Percentiles rank a stretch among this genome's conserved stretches.
phyloP scores from a whole-genome alignment of 2,888 invertebrate genomes.

The Eulithis prunata region DNA sequence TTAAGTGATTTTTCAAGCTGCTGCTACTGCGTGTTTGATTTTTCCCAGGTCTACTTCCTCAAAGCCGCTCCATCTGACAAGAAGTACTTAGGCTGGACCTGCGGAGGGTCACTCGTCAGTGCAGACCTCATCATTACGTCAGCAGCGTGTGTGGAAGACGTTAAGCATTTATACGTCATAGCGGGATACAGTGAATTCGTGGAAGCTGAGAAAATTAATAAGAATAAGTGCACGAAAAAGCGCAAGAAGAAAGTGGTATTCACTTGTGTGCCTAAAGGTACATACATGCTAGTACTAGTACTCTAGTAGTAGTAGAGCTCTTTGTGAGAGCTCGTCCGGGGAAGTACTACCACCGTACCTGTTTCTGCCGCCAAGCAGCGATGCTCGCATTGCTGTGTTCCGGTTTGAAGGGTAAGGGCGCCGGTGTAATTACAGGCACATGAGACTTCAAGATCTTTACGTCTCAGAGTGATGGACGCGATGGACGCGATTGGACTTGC shows the following conservation, averaged over 20 bases:
- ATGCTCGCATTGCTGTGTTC: too few relatives aligned
- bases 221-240: conserved; percentile 48
- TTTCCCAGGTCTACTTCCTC: conserved; percentile 12
- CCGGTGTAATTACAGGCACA: too few relatives aligned
- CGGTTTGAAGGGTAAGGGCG: too few relatives aligned
- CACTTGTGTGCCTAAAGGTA: conserved; percentile 55
- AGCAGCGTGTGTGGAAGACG: conserved; percentile 54
- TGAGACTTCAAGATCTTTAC: too few relatives aligned
- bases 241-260: conserved; percentile 56
- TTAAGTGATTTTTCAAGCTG: too few relatives aligned
- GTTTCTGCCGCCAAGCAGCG: too few relatives aligned
- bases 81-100: conserved; percentile 52
- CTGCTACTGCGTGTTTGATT: neutral
- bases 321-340: too few relatives aligned
- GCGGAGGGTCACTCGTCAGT: conserved; percentile 52
- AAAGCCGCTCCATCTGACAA: conserved; percentile 32
- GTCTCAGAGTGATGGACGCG: too few relatives aligned
- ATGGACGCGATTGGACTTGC: too few relatives aligned
- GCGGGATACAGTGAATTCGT: conserved; percentile 56
- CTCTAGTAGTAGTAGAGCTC: too few relatives aligned
- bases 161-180: conserved; percentile 49
- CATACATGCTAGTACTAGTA: too few relatives aligned
- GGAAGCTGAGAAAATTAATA: conserved; percentile 34
- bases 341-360: too few relatives aligned
- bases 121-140: conserved; percentile 47